phyloP scores from a whole-genome alignment of 2,888 invertebrate genomes.

The Spodoptera littoralis region DNA sequence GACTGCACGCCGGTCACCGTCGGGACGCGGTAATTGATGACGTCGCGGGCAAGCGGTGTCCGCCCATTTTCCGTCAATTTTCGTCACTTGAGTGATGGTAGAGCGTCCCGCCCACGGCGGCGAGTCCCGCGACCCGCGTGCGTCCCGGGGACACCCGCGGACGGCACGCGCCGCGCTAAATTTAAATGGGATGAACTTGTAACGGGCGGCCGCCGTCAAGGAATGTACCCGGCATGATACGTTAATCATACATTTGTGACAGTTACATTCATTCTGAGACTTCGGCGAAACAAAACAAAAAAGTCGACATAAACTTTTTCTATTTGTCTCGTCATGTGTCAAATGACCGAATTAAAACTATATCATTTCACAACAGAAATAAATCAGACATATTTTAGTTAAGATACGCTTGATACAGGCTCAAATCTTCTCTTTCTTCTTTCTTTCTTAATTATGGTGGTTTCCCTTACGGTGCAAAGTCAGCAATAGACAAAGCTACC shows the following conservation, averaged over 20 bases:
- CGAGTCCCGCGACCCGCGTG: conserved; percentile 56
- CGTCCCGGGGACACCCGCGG: conserved; percentile 66
- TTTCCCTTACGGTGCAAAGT: conserved; percentile 69
- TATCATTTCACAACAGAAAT: neutral
- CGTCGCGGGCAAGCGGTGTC: conserved; percentile 87
- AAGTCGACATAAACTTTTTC: conserved; percentile 61
- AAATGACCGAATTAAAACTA: conserved; percentile 31
- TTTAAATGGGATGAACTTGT: conserved; percentile 89
- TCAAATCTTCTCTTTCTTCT: conserved; percentile 29
- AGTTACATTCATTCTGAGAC: conserved; percentile 79
- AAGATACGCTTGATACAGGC: neutral
- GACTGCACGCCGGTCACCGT: conserved; percentile 82
- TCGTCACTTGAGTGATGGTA: conserved; percentile 89
- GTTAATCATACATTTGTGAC: conserved; percentile 88
- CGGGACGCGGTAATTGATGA: conserved; percentile 87
- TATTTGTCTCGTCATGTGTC: conserved; percentile 47
- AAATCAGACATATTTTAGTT: neutral
- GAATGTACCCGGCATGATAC: conserved; percentile 81
- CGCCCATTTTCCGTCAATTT: conserved; percentile 90
- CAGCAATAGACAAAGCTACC: conserved; percentile 81
- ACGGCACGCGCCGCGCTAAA: conserved; percentile 88
- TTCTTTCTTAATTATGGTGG: conserved; percentile 41
- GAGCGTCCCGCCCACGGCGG: conserved; percentile 80
- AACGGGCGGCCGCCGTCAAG: conserved; percentile 81
- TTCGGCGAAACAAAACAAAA: conserved; percentile 71